A percentile compares a stretch with the other conserved stretches of the same genome.
These are phyloP conservation scores for Typhlichthys subterraneus DNA, from an alignment of 2,797 vertebrate species.

Conservation along the genomic window DNA sequence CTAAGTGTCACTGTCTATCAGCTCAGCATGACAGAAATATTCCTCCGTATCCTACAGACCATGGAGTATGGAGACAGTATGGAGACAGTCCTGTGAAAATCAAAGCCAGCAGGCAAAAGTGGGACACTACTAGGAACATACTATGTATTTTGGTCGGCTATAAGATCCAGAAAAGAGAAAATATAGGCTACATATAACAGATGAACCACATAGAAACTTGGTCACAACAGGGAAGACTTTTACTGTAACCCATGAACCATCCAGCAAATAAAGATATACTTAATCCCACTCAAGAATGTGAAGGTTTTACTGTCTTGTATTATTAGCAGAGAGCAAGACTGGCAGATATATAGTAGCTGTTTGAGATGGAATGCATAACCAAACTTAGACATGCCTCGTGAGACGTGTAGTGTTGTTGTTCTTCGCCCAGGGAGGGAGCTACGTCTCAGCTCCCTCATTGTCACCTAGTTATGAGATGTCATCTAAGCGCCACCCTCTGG, in stretches of 20 bases:
- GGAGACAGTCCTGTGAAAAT: slow-evolving; percentile 27
- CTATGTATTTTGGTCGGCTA: no score
- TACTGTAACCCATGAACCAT: no score
- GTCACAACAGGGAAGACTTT: no score
- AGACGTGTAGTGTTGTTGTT: not conserved
- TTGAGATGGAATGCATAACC: not conserved
- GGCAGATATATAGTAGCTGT: no score
- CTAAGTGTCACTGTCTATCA: slow-evolving; percentile 71
- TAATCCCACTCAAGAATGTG: no score
- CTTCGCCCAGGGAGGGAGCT: not conserved
- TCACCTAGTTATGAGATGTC: slow-evolving; percentile 52
- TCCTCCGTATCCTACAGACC: slow-evolving; percentile 29
- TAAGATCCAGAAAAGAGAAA: no score
- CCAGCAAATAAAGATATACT: no score
- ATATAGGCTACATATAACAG: no score
- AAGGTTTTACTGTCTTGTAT: no score
- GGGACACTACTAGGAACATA: not conserved
- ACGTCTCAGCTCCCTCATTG: slow-evolving; percentile 24
- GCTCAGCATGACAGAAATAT: slow-evolving; percentile 47
- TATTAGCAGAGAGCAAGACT: no score
- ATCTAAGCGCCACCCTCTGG: slow-evolving; percentile 76
- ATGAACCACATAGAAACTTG: no score
- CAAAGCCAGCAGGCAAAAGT: slow-evolving; percentile 18
- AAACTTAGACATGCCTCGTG: not conserved
- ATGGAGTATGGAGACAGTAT: slow-evolving; percentile 2